Conservation (phyloP, 2,797 vertebrate genomes). For the Channa striata region DNA sequence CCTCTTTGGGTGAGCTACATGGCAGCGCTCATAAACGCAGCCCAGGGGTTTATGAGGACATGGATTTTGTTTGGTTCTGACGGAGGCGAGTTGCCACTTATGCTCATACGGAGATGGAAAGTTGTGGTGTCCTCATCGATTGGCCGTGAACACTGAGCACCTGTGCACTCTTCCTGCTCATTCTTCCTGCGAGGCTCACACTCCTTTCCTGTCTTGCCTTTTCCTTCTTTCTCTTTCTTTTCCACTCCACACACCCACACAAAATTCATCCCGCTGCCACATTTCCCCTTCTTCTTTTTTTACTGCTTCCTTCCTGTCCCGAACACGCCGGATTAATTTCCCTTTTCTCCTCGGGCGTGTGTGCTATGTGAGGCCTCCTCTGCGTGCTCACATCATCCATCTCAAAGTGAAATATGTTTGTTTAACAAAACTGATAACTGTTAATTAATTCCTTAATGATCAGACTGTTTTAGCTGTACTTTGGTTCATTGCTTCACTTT, state of each 20-base stretch:
- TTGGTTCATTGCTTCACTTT: not conserved
- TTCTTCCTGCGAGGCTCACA: too few relatives aligned
- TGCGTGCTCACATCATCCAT: constrained; percentile 5
- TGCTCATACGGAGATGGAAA: constrained; percentile 27
- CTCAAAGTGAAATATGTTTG: too few relatives aligned
- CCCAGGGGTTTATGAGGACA: constrained; percentile 45
- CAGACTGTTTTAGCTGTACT: not conserved
- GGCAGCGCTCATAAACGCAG: constrained; percentile 34
- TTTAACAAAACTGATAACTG: too few relatives aligned
- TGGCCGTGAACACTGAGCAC: not conserved
- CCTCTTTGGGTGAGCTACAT: constrained; percentile 32
- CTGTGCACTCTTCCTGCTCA: not conserved
- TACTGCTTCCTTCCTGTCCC: not conserved
- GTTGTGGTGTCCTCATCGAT: constrained; percentile 9
- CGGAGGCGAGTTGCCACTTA: constrained; percentile 24
- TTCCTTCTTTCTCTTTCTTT: too few relatives aligned
- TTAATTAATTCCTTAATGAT: not conserved
- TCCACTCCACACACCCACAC: too few relatives aligned
- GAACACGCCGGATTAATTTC: too few relatives aligned
- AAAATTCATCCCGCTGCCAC: not conserved
- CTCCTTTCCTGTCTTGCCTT: not conserved
- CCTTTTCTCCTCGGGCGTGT: not conserved
- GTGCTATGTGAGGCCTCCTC: not conserved
- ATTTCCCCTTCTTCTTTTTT: not conserved
- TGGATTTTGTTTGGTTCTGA: constrained; percentile 44